A percentile compares a stretch with the other conserved stretches of the same genome.
Evolutionary conservation across 2,113 vertebrate genomes (phyloP).

Genomic region (Hepsetus odoe): DNA sequence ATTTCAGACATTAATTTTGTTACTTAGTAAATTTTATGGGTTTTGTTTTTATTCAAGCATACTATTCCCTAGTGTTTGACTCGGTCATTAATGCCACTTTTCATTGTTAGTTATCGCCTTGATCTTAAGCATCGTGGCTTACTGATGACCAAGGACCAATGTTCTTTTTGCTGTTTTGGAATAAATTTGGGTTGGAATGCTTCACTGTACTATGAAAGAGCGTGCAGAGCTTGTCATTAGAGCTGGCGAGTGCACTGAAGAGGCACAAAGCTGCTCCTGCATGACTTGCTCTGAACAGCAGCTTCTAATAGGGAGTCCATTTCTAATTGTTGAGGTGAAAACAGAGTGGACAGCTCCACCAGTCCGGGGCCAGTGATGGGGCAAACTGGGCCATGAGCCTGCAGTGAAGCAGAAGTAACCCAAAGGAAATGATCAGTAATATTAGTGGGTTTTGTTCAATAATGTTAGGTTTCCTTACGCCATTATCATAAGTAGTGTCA

Average conservation of each 20-base stretch:
- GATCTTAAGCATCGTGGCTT: neutral
- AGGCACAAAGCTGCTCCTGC: constrained; percentile 48
- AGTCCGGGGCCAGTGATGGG: constrained; percentile 42
- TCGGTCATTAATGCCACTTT: too few relatives aligned
- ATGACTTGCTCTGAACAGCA: constrained; percentile 62
- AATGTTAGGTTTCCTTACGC: neutral
- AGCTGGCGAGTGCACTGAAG: constrained; percentile 43
- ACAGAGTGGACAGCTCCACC: constrained; percentile 37
- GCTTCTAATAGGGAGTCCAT: constrained; percentile 65
- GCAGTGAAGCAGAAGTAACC: constrained; percentile 40
- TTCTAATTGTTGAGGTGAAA: constrained; percentile 63
- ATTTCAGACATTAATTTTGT: too few relatives aligned
- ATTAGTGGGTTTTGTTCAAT: neutral
- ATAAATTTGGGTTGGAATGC: constrained; percentile 12
- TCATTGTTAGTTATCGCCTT: too few relatives aligned
- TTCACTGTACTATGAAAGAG: constrained; percentile 26
- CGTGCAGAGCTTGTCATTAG: constrained; percentile 61
- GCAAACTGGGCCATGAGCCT: constrained; percentile 36
- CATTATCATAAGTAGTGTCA: neutral
- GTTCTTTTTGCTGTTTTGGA: constrained; percentile 17
- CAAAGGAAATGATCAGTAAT: neutral
- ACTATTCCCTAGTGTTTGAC: too few relatives aligned
- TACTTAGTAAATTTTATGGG: too few relatives aligned
- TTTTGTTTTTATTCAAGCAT: too few relatives aligned
- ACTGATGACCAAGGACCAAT: constrained; percentile 10